These are phyloP conservation scores for Danio albolineatus DNA, from an alignment of 2,797 vertebrate genomes.

Conservation along the genomic window DNA sequence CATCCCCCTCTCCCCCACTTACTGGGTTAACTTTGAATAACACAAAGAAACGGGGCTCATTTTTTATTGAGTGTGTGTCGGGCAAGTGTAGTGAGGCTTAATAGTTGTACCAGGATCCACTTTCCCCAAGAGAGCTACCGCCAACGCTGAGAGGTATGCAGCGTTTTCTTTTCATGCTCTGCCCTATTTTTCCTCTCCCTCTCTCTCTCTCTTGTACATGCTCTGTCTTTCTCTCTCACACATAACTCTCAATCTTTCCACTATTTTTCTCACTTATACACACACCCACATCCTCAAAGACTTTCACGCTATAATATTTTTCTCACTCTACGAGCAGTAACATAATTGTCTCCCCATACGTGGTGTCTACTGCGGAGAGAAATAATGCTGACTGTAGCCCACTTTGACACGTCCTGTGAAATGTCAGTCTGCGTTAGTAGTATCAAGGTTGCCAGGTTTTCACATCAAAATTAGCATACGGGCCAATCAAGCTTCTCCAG, in stretches of 20 bases:
- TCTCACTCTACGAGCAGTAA: conserved; percentile 27
- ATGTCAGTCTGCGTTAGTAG: not conserved
- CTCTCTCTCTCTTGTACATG: conserved; percentile 29
- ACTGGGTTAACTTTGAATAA: conserved; percentile 51
- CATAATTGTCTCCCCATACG: conserved; percentile 19
- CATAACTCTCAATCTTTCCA: not conserved
- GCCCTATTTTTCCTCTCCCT: conserved; percentile 49
- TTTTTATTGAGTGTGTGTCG: conserved; percentile 37
- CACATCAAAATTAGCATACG: no score
- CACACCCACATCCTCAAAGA: conserved; percentile 28
- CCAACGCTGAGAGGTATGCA: conserved; percentile 57
- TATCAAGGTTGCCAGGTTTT: no score
- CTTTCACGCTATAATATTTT: conserved; percentile 20
- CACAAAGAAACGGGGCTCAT: conserved; percentile 35
- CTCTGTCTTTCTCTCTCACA: conserved; percentile 17
- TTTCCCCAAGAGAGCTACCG: conserved; percentile 37
- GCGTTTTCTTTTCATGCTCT: conserved; percentile 56
- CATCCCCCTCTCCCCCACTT: conserved; percentile 4
- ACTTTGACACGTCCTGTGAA: conserved; percentile 8
- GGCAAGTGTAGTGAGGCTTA: conserved; percentile 29
- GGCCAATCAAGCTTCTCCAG: no score
- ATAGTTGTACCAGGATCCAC: conserved; percentile 55
- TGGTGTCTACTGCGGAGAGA: not conserved
- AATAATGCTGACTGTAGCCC: not conserved
- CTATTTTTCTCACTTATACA: conserved; percentile 6